Evolutionary conservation across 2,113 vertebrate species (phyloP).

Genomic region (Pangasianodon hypophthalmus): DNA sequence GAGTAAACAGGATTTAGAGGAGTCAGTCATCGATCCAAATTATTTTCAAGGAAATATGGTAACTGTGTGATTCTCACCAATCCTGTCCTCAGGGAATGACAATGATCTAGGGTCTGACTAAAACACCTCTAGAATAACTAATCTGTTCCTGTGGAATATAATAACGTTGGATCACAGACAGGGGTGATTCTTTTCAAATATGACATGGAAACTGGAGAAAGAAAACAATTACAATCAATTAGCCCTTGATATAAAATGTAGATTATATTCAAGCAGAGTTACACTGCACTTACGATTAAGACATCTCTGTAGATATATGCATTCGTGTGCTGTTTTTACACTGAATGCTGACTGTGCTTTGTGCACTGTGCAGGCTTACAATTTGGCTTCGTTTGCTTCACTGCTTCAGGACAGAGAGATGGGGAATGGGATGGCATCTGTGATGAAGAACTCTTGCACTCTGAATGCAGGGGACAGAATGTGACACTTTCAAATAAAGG

Average conservation of each 20-base stretch:
- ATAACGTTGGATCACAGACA: neutral
- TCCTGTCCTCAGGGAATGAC: slow-evolving; percentile 80
- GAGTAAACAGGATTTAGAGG: neutral
- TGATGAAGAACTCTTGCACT: slow-evolving; percentile 81
- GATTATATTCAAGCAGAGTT: neutral
- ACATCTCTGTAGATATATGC: neutral
- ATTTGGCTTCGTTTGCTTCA: slow-evolving; percentile 76
- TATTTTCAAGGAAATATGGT: neutral
- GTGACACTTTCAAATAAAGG: slow-evolving; percentile 71
- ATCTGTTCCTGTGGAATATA: neutral
- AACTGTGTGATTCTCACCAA: slow-evolving; percentile 69
- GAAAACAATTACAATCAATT: neutral
- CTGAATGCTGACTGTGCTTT: no score
- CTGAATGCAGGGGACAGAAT: slow-evolving; percentile 82
- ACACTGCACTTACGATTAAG: neutral
- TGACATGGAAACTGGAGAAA: slow-evolving; percentile 66
- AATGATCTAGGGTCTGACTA: slow-evolving; percentile 77
- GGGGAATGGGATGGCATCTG: slow-evolving; percentile 78
- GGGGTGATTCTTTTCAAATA: slow-evolving; percentile 64
- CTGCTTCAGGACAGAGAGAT: slow-evolving; percentile 79
- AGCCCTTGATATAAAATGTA: neutral
- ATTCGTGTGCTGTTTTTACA: neutral
- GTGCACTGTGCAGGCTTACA: slow-evolving; percentile 64
- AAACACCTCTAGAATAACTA: slow-evolving; percentile 36
- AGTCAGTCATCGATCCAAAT: neutral